These are phyloP conservation scores for Napeogenes inachia DNA, from an alignment of 2,888 invertebrate genomes.

Conservation along the genomic window DNA sequence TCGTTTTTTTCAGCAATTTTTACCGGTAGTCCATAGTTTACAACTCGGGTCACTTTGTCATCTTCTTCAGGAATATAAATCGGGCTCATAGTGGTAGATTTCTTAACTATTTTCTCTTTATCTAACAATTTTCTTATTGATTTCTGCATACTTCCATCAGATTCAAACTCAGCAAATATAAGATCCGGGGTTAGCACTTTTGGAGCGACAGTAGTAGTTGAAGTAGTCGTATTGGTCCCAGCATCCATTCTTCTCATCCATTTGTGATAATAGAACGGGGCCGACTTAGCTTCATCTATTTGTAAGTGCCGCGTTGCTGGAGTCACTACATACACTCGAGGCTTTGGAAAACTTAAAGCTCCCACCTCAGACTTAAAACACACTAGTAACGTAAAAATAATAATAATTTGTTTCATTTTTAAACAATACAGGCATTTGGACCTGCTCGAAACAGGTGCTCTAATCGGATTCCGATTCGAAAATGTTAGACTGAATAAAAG, in stretches of 20 bases:
- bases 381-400: constrained; percentile 43
- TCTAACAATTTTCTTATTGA: constrained; percentile 64
- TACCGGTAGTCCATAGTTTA: constrained; percentile 41
- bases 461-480: constrained; percentile 49
- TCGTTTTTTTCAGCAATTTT: constrained; percentile 29
- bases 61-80: constrained; percentile 60
- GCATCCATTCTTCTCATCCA: constrained; percentile 67
- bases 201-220: constrained; percentile 38
- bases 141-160: constrained; percentile 52
- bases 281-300: constrained; percentile 51
- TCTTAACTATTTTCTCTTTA: constrained; percentile 48
- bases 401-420: constrained; percentile 48
- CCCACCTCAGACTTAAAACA: constrained; percentile 38
- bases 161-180: constrained; percentile 71
- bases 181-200: constrained; percentile 61
- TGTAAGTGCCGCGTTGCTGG: constrained; percentile 50
- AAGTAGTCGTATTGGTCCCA: constrained; percentile 40
- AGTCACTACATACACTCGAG: constrained; percentile 67
- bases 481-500: constrained; percentile 47
- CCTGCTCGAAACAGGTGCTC: constrained; percentile 42
- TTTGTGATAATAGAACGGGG: constrained; percentile 67
- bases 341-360: constrained; percentile 53
- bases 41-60: constrained; percentile 34
- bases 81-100: constrained; percentile 45
- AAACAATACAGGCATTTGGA: constrained; percentile 44